These are phyloP conservation scores for Acromyrmex heyeri DNA, from an alignment of 1,140 invertebrate genomes.

Conservation along the genomic window DNA sequence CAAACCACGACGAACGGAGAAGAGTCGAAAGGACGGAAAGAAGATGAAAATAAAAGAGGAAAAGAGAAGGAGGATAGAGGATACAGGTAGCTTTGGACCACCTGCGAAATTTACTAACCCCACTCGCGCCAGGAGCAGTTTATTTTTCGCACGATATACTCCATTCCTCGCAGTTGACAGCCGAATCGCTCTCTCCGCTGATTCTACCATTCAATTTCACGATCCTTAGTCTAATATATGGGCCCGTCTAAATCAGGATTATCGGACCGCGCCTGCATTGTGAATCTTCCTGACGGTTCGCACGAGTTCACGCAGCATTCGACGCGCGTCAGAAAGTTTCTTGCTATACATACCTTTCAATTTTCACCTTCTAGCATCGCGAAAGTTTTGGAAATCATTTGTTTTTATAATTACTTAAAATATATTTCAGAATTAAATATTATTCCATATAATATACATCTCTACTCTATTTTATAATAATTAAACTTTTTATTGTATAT, in stretches of 20 bases:
- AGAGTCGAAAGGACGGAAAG: constrained; percentile 4
- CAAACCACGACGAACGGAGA: constrained; percentile 14
- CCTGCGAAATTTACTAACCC: constrained; percentile 78
- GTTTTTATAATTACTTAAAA: neutral
- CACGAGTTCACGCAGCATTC: constrained; percentile 29
- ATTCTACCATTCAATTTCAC: constrained; percentile 82
- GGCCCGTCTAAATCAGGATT: constrained; percentile 81
- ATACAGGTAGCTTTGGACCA: constrained; percentile 65
- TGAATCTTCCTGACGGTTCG: constrained; percentile 53
- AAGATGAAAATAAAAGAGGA: neutral
- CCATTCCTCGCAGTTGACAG: constrained; percentile 53
- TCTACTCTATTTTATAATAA: neutral
- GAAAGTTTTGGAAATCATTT: neutral
- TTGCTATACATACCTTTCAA: neutral
- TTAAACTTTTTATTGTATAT: neutral
- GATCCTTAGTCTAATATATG: constrained; percentile 81
- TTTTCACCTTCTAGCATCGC: neutral
- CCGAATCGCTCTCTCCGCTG: constrained; percentile 65
- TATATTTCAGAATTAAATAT: neutral
- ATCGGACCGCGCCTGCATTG: constrained; percentile 72
- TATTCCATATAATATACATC: neutral
- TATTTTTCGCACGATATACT: constrained; percentile 74
- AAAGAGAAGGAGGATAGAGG: constrained; percentile 13
- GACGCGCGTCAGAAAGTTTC: constrained; percentile 8
- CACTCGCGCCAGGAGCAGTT: constrained; percentile 57